These are phyloP conservation scores for Pristionchus arcanus DNA, from an alignment of 2,888 invertebrate genomes.

Conservation along the genomic window DNA sequence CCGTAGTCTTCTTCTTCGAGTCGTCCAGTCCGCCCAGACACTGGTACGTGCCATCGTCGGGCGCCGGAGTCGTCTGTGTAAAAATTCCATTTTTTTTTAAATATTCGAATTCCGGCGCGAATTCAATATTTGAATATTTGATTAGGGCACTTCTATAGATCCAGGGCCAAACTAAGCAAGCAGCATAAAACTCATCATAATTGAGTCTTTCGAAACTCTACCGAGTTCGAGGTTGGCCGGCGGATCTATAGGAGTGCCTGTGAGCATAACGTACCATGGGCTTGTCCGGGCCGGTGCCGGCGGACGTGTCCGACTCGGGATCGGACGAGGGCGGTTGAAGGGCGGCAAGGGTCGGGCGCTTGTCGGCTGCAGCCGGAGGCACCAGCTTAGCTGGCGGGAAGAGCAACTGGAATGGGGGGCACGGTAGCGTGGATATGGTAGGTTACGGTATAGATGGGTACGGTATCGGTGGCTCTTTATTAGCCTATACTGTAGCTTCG, in stretches of 20 bases:
- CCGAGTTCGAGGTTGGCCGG: too few relatives aligned
- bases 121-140: not conserved
- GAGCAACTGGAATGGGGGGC: not conserved
- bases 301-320: not conserved
- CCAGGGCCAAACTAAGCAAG: too few relatives aligned
- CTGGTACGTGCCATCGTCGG: slow-evolving; percentile 3
- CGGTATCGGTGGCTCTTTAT: too few relatives aligned
- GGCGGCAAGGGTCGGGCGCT: not conserved
- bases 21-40: not conserved
- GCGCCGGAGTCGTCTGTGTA: not conserved
- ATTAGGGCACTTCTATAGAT: too few relatives aligned
- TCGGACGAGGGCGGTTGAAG: not conserved
- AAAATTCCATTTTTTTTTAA: not conserved
- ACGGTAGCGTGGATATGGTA: not conserved
- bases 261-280: not conserved
- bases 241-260: too few relatives aligned
- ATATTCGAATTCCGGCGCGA: not conserved
- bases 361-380: not conserved
- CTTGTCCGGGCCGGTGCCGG: not conserved
- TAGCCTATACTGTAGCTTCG: too few relatives aligned
- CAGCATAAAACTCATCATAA: too few relatives aligned
- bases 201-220: too few relatives aligned
- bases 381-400: not conserved
- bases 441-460: not conserved
- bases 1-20: not conserved